Conservation (phyloP, 1,140 invertebrate genomes). For the Solenopsis fugax region DNA sequence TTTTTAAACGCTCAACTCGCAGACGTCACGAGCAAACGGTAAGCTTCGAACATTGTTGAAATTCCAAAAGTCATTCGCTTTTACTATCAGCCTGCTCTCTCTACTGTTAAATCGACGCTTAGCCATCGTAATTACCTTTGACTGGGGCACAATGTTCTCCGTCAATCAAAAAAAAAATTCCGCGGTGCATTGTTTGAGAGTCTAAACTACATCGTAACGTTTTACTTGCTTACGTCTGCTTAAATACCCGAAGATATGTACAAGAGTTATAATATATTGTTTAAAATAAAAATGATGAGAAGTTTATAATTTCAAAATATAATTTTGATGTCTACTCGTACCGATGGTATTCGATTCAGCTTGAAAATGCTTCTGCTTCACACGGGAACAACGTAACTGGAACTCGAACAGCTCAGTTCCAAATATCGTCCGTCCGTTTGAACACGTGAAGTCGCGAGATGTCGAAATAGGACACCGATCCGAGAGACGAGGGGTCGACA, state of each 20-base stretch:
- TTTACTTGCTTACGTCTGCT: background rate
- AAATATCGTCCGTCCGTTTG: constrained; percentile 29
- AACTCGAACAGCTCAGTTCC: constrained; percentile 27
- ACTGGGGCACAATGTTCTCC: background rate
- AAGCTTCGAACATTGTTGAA: constrained; percentile 48
- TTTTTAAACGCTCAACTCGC: constrained; percentile 67
- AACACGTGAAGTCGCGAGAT: constrained; percentile 45
- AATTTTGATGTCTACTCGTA: background rate
- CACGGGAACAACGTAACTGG: constrained; percentile 43
- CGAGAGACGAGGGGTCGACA: constrained; percentile 46
- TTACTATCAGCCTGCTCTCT: background rate
- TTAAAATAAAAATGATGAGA: background rate
- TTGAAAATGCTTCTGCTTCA: constrained; percentile 27
- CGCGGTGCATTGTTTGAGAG: no score
- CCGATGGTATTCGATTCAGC: background rate
- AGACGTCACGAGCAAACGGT: constrained; percentile 39
- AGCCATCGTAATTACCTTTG: constrained; percentile 23
- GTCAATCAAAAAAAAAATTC: background rate
- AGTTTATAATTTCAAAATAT: background rate
- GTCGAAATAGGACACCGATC: constrained; percentile 66
- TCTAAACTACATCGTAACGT: background rate
- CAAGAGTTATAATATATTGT: background rate
- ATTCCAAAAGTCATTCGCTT: constrained; percentile 50
- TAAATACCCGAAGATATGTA: background rate
- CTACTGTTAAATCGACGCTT: constrained; percentile 18